These are phyloP conservation scores for Taenaris catops DNA, from an alignment of 2,888 invertebrate species.

Conservation along the genomic window DNA sequence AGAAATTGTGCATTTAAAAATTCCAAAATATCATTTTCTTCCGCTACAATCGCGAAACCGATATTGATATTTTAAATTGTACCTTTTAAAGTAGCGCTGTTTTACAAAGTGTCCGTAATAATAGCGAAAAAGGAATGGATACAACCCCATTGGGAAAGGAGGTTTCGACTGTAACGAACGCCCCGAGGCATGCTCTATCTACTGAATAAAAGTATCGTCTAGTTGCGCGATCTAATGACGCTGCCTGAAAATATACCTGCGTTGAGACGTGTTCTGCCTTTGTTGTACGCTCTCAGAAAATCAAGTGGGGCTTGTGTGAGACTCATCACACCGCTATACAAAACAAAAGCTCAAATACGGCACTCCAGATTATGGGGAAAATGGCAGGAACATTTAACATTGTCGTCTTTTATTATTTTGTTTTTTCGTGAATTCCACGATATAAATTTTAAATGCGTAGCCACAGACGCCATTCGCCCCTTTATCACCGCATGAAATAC, in stretches of 20 bases:
- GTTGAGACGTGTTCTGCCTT: conserved; percentile 25
- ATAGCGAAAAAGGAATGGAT: conserved; percentile 34
- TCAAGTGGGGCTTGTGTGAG: conserved; percentile 27
- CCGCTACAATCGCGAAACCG: conserved; percentile 44
- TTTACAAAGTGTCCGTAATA: conserved; percentile 9
- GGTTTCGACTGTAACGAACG: conserved; percentile 51
- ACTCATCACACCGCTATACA: conserved; percentile 23
- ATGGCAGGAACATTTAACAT: conserved; percentile 4
- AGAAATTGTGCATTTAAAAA: conserved; percentile 38
- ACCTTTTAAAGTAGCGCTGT: conserved; percentile 5
- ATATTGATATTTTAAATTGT: conserved; percentile 42
- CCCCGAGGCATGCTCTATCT: conserved; percentile 48
- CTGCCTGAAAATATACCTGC: conserved; percentile 27
- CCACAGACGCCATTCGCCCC: too few relatives aligned
- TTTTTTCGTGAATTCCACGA: too few relatives aligned
- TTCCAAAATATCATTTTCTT: conserved; percentile 55
- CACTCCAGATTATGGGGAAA: conserved; percentile 5
- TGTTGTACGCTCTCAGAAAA: conserved; percentile 28
- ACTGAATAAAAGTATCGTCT: conserved; percentile 48
- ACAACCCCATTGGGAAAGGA: conserved; percentile 25
- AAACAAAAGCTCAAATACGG: conserved; percentile 22
- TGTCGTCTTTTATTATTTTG: conserved; percentile 3
- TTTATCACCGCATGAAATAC: too few relatives aligned
- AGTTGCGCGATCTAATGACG: conserved; percentile 29
- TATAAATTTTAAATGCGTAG: too few relatives aligned